Evolutionary conservation across 2,113 vertebrate genomes (phyloP).

Genomic region (Castor canadensis): DNA sequence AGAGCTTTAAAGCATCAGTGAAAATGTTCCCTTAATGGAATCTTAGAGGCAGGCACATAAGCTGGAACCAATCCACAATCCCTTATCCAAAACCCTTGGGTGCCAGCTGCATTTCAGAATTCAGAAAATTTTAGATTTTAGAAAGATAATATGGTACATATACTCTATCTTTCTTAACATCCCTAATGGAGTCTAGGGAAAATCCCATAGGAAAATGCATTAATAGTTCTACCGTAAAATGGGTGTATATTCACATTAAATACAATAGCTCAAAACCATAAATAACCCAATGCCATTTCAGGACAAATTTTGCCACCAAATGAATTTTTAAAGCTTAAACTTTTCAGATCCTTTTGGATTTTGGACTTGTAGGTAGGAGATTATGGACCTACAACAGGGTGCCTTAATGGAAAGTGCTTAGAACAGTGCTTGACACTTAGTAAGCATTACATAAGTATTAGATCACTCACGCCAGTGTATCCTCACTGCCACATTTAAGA

Average conservation of each 20-base stretch:
- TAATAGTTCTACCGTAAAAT: constrained; percentile 44
- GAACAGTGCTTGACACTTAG: neutral
- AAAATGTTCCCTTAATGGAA: constrained; percentile 62
- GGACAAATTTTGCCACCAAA: constrained; percentile 17
- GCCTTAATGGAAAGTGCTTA: neutral
- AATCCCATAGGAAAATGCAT: constrained; percentile 30
- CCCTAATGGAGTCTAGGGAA: constrained; percentile 17
- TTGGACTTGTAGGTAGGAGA: neutral
- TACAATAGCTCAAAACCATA: constrained; percentile 2
- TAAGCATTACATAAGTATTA: neutral
- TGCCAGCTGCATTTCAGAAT: constrained; percentile 40
- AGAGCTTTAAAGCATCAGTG: constrained; percentile 51
- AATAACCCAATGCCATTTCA: constrained; percentile 26
- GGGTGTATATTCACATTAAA: constrained; percentile 11
- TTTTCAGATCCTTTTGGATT: neutral
- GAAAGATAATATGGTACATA: constrained; percentile 32
- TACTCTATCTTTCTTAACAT: constrained; percentile 28
- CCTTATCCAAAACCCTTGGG: constrained; percentile 43
- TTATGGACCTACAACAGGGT: neutral
- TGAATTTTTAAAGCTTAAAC: constrained; percentile 13
- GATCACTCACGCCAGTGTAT: neutral
- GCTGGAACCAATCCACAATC: constrained; percentile 16
- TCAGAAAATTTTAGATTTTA: constrained; percentile 54
- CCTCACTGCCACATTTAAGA: neutral
- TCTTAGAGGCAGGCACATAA: constrained; percentile 30